Conservation (phyloP, 1,140 invertebrate genomes). For the Philopotamus ludificatus region DNA sequence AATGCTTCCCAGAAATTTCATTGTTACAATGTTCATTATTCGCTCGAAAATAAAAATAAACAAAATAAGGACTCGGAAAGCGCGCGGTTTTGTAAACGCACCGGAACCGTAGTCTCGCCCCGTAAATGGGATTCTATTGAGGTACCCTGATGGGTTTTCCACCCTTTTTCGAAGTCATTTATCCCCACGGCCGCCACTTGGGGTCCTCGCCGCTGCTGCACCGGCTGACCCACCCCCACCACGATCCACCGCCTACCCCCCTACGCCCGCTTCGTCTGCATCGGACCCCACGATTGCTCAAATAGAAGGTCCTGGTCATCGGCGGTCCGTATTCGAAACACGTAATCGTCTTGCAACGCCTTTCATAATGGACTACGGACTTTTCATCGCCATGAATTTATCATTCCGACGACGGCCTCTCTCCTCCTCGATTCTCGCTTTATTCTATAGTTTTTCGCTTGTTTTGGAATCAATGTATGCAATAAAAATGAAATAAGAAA, state of each 20-base stretch:
- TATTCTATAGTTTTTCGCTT: not conserved
- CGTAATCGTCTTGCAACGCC: constrained; percentile 32
- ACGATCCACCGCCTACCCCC: not conserved
- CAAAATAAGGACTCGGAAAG: constrained; percentile 12
- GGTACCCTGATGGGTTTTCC: constrained; percentile 36
- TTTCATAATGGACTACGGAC: constrained; percentile 3
- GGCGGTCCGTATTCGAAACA: constrained; percentile 32
- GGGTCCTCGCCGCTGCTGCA: not conserved
- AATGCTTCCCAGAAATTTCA: no score
- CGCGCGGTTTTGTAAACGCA: constrained; percentile 30
- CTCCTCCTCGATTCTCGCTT: not conserved
- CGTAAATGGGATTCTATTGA: constrained; percentile 41
- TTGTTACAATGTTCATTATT: no score
- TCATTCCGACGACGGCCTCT: constrained; percentile 2
- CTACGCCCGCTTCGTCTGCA: not conserved
- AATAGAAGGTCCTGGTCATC: constrained; percentile 28
- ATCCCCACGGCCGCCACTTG: constrained; percentile 3
- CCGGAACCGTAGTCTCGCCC: constrained; percentile 35
- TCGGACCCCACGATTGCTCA: constrained; percentile 22
- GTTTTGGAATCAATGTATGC: not conserved
- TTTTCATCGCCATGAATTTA: constrained; percentile 13
- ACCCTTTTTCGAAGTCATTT: constrained; percentile 37
- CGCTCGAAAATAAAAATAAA: no score
- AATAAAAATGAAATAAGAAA: not conserved
- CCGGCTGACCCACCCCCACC: not conserved